Base-by-base conservation (phyloP, 2,113 vertebrate species). In the Trochalopteron elliotii region DNA sequence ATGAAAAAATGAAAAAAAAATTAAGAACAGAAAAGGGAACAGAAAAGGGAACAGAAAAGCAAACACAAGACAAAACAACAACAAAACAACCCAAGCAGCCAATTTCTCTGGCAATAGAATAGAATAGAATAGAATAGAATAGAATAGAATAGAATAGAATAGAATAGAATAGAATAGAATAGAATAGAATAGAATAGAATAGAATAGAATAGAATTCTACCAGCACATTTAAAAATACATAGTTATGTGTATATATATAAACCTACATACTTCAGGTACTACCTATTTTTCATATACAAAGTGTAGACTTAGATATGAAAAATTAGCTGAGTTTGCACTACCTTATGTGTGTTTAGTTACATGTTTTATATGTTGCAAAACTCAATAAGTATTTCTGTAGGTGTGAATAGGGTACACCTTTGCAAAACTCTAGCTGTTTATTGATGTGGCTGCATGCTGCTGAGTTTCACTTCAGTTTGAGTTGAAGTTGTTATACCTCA, bases 191-290 rank as follows among this genome's bases (percentile, higher is more conserved):
- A 39, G 37, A 39, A 39, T 39, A 39, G 37, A 39, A 39, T 39
- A 39, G 37, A 39, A 39, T 39, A 39, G 37, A 39, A 39, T 33
- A 31, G 28, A 30, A 45, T 69, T 86, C 30, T 53, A 68, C 24
- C 14, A 47, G 7, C 9, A 55, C 4, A 49, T 65, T 45, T 53
- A 27, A 74, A 82, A 77, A 76, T 25, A 22, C 4, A 8, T 14
- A 19, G 0, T 1, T 39, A 5, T 40, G 1, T 47, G 3, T 35
- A 30, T 23, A 35, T 18, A 42, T 23, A 57, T 3, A 83, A 31
- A n/a, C 10, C 19, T 80, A 31, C 1, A 7, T 17, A 23, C 10
- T 40, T 76, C 2, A 3, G 12, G 10, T 35, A 35, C 19, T 68
- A 47, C 0, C 0, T 50, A 19, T 78, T 75, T 77, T 87, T 17